Percentiles rank a stretch among this genome's conserved stretches.
Conservation (phyloP, 30 jellyfish, hydroid and myxozoan species). For the Turritopsis rubra region DNA sequence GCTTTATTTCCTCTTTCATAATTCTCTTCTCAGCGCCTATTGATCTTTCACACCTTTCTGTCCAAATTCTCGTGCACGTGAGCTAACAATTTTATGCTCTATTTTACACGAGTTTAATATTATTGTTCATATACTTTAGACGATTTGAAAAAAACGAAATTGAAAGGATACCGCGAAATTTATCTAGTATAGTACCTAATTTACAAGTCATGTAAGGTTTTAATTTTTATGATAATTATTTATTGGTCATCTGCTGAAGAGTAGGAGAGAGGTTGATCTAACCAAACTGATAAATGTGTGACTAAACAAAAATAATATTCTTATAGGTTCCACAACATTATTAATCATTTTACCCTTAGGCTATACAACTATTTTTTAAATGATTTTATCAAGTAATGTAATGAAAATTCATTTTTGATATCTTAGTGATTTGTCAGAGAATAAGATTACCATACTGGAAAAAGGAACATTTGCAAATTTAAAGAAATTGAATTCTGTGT, state of each 20-base stretch:
- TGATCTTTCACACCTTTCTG: slow-evolving; percentile 1
- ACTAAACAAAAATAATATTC: no score
- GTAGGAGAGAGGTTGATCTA: neutral
- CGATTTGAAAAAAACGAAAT: slow-evolving; percentile 6
- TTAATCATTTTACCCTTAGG: no score
- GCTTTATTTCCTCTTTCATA: neutral
- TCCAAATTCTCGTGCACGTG: neutral
- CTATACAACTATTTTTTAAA: no score
- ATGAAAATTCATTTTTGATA: no score
- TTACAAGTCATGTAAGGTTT: slow-evolving; percentile 1
- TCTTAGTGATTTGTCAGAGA: slow-evolving; percentile 8
- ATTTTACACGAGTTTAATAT: neutral
- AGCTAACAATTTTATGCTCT: neutral
- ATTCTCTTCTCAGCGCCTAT: neutral
- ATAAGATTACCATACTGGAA: neutral
- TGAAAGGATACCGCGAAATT: slow-evolving; percentile 4
- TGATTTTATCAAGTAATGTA: no score
- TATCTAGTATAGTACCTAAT: neutral
- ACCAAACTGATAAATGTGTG: neutral
- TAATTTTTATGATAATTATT: neutral
- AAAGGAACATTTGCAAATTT: slow-evolving; percentile 5
- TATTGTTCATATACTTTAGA: neutral
- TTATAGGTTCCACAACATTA: no score
- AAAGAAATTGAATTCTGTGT: slow-evolving; percentile 4
- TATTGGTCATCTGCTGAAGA: neutral